A percentile compares a stretch with the other conserved stretches of the same genome.
phyloP scores from a whole-genome alignment of 2,797 vertebrate species.

The Phalloptychus januarius region DNA sequence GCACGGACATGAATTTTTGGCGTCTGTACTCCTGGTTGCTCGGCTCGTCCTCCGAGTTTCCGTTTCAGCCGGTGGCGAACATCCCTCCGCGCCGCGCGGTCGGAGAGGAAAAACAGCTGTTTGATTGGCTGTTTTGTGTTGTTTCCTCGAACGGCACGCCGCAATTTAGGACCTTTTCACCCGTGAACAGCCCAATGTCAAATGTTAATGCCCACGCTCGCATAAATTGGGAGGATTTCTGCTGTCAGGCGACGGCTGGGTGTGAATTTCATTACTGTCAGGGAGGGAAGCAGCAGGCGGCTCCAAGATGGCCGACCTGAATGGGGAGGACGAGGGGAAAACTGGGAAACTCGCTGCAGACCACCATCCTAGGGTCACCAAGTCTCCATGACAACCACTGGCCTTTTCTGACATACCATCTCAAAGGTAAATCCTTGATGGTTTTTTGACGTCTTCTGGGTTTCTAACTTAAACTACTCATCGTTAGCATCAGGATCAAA shows the following conservation, averaged over 20 bases:
- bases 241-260: constrained; percentile 40
- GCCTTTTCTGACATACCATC: neutral
- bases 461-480: neutral
- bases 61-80: constrained; percentile 6
- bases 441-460: too few relatives aligned
- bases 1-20: neutral
- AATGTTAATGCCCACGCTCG: constrained; percentile 65
- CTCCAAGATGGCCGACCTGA: constrained; percentile 57
- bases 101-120: neutral
- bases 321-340: neutral
- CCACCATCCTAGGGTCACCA: neutral
- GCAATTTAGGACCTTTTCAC: constrained; percentile 67
- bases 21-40: neutral
- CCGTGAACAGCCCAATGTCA: constrained; percentile 52
- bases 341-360: neutral
- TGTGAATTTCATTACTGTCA: constrained; percentile 68
- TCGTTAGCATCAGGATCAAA: neutral
- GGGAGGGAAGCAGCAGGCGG: constrained; percentile 52
- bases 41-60: neutral
- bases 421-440: neutral
- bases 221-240: constrained; percentile 46
- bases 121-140: constrained; percentile 39
- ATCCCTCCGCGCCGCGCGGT: neutral
- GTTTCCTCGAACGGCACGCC: constrained; percentile 41
- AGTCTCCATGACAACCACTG: neutral